A percentile compares a stretch with the other conserved stretches of the same genome.
phyloP scores from a whole-genome alignment of 2,113 vertebrate genomes.

The Perccottus glenii region DNA sequence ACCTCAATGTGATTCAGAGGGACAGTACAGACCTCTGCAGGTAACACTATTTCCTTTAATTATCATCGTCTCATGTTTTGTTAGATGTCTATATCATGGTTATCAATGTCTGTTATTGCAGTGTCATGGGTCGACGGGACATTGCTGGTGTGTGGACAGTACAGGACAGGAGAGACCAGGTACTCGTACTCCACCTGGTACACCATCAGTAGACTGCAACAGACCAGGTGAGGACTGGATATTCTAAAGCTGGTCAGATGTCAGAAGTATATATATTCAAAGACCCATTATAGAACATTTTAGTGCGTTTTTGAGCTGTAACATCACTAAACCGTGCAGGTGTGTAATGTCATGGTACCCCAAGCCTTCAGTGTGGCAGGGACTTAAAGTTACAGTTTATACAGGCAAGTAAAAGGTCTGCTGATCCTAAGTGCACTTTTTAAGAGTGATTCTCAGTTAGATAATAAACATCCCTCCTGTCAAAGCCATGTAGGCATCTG shows the following conservation, averaged over 20 bases:
- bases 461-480: conserved; percentile 3
- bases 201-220: conserved; percentile 62
- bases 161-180: conserved; percentile 79
- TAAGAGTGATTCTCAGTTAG: background rate
- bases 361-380: conserved; percentile 7
- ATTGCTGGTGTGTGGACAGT: conserved; percentile 86
- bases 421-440: background rate
- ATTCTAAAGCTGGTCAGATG: conserved; percentile 51
- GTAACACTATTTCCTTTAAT: conserved; percentile 14
- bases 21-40: conserved; percentile 79
- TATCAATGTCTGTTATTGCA: conserved; percentile 46
- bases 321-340: conserved; percentile 24
- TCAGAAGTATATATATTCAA: background rate
- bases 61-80: too few relatives aligned
- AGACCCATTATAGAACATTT: background rate
- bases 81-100: too few relatives aligned
- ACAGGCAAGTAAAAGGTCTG: background rate
- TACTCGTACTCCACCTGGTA: conserved; percentile 73
- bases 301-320: background rate
- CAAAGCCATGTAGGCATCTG: background rate
- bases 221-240: conserved; percentile 78
- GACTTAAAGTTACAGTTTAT: background rate
- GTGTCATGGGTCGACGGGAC: conserved; percentile 77
- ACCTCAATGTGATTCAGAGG: conserved; percentile 83
- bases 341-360: conserved; percentile 49